Conservation (phyloP, 2,113 vertebrate species). For the Nibea albiflora region DNA sequence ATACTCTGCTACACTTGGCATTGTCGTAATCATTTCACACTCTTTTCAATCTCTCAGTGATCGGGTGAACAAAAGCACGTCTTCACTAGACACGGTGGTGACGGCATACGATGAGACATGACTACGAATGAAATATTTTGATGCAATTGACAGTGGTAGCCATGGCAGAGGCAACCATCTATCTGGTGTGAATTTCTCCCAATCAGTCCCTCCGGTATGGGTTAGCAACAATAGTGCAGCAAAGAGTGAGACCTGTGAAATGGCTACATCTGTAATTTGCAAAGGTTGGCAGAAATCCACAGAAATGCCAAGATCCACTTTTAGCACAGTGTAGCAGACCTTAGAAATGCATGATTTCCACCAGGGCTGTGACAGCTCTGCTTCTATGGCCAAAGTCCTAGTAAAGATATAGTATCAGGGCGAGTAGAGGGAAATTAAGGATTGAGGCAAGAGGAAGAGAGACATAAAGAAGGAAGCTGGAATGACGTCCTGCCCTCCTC, state of each 20-base stretch:
- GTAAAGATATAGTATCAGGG: constrained; percentile 62
- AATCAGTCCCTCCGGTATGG: constrained; percentile 6
- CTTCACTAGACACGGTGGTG: constrained; percentile 21
- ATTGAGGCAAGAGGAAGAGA: constrained; percentile 55
- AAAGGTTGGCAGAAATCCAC: constrained; percentile 60
- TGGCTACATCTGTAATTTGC: constrained; percentile 61
- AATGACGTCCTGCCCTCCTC: constrained; percentile 43
- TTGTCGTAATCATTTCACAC: constrained; percentile 16
- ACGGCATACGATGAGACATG: constrained; percentile 31
- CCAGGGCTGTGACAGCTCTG: constrained; percentile 70
- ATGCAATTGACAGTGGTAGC: constrained; percentile 43
- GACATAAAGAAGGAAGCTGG: constrained; percentile 49
- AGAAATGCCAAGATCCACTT: constrained; percentile 64
- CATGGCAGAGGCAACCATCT: constrained; percentile 48
- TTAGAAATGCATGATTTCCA: constrained; percentile 69
- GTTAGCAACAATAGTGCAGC: constrained; percentile 21
- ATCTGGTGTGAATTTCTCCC: constrained; percentile 17
- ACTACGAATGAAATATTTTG: constrained; percentile 30
- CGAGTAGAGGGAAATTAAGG: constrained; percentile 32
- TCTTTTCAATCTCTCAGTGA: constrained; percentile 12
- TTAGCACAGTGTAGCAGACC: constrained; percentile 73
- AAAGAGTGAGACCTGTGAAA: constrained; percentile 50
- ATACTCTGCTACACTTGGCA: constrained; percentile 57
- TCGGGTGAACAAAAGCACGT: constrained; percentile 27
- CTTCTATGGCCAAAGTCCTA: constrained; percentile 81